These are phyloP conservation scores for Thunnus albacares DNA, from an alignment of 2,797 vertebrate genomes.

Conservation along the genomic window DNA sequence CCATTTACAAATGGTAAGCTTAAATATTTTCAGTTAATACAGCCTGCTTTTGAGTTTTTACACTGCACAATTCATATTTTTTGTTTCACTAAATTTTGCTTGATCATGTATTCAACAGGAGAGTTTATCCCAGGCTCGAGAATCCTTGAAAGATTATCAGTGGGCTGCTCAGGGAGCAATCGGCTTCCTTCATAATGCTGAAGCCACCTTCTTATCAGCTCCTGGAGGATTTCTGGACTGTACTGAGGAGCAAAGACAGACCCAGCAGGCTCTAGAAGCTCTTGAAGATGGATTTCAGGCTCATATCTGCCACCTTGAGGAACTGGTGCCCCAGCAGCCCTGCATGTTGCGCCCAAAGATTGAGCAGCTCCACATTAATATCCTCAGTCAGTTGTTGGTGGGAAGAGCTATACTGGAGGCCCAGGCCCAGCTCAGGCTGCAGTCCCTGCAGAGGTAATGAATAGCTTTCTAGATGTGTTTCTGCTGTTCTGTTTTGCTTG, in stretches of 20 bases:
- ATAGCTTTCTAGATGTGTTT: neutral
- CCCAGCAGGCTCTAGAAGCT: conserved; percentile 62
- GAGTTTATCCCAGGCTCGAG: conserved; percentile 82
- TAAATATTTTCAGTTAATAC: neutral
- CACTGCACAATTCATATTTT: neutral
- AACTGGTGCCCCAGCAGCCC: conserved; percentile 76
- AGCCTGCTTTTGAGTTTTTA: neutral
- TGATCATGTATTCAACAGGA: conserved; percentile 79
- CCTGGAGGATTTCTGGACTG: conserved; percentile 78
- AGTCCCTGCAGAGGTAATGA: conserved; percentile 81
- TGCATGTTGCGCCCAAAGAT: conserved; percentile 78
- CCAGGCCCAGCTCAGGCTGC: conserved; percentile 81
- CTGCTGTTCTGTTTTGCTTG: neutral
- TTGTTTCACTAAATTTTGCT: conserved; percentile 9
- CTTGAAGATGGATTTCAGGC: conserved; percentile 85
- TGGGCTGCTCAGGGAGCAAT: conserved; percentile 81
- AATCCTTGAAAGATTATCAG: conserved; percentile 83
- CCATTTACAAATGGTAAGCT: conserved; percentile 86
- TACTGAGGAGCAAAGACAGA: conserved; percentile 74
- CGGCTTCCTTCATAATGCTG: conserved; percentile 79
- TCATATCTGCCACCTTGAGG: conserved; percentile 79
- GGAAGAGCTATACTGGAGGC: conserved; percentile 82
- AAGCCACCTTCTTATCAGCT: conserved; percentile 78
- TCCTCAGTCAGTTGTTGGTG: conserved; percentile 83
- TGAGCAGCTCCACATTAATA: conserved; percentile 81